Evolutionary conservation across 1,140 invertebrate species (phyloP), one percentile per base, ranked within the genome.

Genomic region (Triops cancriformis): DNA sequence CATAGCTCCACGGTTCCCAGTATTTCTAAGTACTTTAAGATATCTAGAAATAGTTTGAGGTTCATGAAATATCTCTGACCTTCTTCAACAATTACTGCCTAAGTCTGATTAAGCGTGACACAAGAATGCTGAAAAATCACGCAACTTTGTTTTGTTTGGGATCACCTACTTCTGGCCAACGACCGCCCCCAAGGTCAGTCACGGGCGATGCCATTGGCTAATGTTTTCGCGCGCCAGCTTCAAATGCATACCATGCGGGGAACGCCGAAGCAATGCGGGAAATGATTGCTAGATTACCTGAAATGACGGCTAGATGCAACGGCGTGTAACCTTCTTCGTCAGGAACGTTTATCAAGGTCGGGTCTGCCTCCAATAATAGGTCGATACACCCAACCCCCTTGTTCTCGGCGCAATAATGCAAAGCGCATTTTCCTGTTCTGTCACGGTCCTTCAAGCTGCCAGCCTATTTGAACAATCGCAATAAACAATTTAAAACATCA

Each of bases 251-350:
- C 18, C 14, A 5, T 64, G 4, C 14, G 51, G 5, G n/a, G 23
- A 64, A 6, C 51, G 14, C 6, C 23, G 14, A 10, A 64, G 51
- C 6, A 4, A 37, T 1, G n/a, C 23, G 10, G 14, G 6, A 64
- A n/a, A 64, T 18, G 0, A 23, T 18, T 18, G 51, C 51, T 6
- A 64, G 45, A 78, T 86, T 85, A 12, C 95, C 95, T 79, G 94
- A 93, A 82, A 97, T 96, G 51, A 96, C 94, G 51, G 94, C 94
- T 80, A 97, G 88, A 86, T 98, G 95, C 51, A 98, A 88, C 1
- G 95, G 91, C 5, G 95, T 96, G 83, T 97, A 95, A 72, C 96
- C 96, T 84, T 98, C 95, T 80, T 94, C 91, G 84, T 99, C 97
- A 23, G 90, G 88, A 18, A 90, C 88, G 82, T 93, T 90, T 28